Evolutionary conservation across 2,888 invertebrate genomes (phyloP), one percentile per base, ranked within the genome.

Genomic region (Zygothrica quintamaculata): DNA sequence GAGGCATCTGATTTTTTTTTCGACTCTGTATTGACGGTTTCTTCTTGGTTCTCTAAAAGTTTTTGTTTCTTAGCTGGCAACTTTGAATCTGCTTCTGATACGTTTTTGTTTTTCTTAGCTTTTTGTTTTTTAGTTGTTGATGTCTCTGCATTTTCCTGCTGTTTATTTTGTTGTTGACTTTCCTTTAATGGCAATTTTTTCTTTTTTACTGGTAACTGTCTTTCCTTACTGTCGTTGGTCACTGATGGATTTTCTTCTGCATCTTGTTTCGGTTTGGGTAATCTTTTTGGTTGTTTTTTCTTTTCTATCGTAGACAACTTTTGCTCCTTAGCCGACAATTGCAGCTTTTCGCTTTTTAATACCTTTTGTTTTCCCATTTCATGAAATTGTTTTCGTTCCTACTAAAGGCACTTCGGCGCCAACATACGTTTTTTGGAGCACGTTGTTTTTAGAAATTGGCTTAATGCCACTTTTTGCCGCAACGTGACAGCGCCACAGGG

Each of bases 371-470:
- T 29, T 1, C 29, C 29, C 29, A 29, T 29, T 29, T 29, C 9
- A 5, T 9, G 7, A 2, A 9, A 29, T 22, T 3, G 29, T 9
- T 29, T 29, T 29, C 4, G 1, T 29, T 29, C 9, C 29, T n/a
- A n/a, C n/a, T 9, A 29, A n/a, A 29, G 29, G 29, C 29, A 29
- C 29, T 29, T 29, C 1, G 8, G 18, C 26, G 1, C 0, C 12
- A 3, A 31, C 36, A 7, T 1, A 15, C 36, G 7, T 12, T 15
- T 12, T n/a, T 13, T 22, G 15, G 31, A 60, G 61, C 64, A 64
- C 64, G 64, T 60, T 64, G 64, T 60, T 64, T 59, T 52, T 11
- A 47, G 52, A 42, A 26, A 15, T 6, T 11, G 1, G n/a, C 22
- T 15, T 11, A 3, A 5, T 12, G 1, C 15, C 15, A 7, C 18